Conservation (phyloP, 2,113 vertebrate species). For the Triplophysa tibetana region DNA sequence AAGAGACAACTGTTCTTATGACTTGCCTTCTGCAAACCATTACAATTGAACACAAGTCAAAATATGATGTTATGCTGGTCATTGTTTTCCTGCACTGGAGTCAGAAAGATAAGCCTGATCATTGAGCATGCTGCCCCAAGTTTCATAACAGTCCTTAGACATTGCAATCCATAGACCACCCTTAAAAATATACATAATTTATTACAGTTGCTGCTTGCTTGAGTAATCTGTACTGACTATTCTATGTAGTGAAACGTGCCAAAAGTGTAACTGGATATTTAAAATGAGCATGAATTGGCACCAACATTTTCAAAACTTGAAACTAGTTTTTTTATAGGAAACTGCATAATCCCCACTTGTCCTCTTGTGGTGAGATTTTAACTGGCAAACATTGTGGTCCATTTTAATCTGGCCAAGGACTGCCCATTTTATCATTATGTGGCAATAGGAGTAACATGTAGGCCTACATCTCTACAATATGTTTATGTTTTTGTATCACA, state of each 20-base stretch:
- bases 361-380: neutral
- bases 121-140: constrained; percentile 39
- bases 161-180: neutral
- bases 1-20: too few species aligned
- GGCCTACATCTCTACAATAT: neutral
- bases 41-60: constrained; percentile 41
- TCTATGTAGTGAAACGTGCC: constrained; percentile 48
- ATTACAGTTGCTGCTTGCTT: constrained; percentile 11
- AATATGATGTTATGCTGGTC: constrained; percentile 34
- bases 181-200: neutral
- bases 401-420: constrained; percentile 17
- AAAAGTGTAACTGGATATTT: constrained; percentile 60
- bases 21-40: neutral
- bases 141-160: constrained; percentile 21
- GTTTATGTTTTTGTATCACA: constrained; percentile 27
- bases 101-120: constrained; percentile 9
- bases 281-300: constrained; percentile 63
- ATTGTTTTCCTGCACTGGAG: neutral
- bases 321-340: constrained; percentile 60
- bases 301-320: constrained; percentile 62
- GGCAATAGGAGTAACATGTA: neutral
- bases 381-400: neutral
- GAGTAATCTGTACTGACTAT: constrained; percentile 41
- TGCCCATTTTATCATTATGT: neutral
- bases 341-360: constrained; percentile 58